Evolutionary conservation across 2,888 invertebrate genomes (phyloP).

Genomic region (Hypomecis punctinalis): DNA sequence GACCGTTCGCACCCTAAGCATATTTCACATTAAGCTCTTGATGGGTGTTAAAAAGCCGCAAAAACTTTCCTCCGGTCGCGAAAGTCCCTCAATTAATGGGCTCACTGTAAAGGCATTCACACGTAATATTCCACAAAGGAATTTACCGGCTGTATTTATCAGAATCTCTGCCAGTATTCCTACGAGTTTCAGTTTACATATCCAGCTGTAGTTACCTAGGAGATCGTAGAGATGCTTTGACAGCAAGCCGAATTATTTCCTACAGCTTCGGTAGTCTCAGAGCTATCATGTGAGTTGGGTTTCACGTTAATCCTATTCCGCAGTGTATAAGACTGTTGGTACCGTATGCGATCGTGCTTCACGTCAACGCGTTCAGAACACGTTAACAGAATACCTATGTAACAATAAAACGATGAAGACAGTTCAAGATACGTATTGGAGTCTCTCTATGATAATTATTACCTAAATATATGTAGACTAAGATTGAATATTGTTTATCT

Average conservation of each 20-base stretch:
- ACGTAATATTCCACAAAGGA: conserved; percentile 7
- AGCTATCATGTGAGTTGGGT: not conserved
- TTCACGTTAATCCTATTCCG: not conserved
- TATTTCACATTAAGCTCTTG: conserved; percentile 42
- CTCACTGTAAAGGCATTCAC: conserved; percentile 24
- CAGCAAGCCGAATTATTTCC: conserved; percentile 1
- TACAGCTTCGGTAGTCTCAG: not conserved
- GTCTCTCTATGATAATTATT: too few relatives aligned
- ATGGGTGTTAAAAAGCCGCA: conserved; percentile 42
- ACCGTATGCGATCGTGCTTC: not conserved
- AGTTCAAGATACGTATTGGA: too few relatives aligned
- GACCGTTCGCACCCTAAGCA: conserved; percentile 19
- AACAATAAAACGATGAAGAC: too few relatives aligned
- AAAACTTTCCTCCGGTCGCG: conserved; percentile 35
- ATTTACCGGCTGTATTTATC: not conserved
- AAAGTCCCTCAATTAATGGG: conserved; percentile 30
- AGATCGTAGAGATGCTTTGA: not conserved
- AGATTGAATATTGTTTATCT: too few relatives aligned
- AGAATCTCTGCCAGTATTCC: not conserved
- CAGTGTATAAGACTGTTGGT: too few relatives aligned
- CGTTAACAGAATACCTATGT: too few relatives aligned
- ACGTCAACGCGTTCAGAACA: too few relatives aligned
- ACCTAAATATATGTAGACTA: too few relatives aligned
- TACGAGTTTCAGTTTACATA: not conserved
- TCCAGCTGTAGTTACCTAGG: not conserved